These are phyloP conservation scores for Polydrusus tereticollis DNA, from an alignment of 2,888 invertebrate species.

Conservation along the genomic window DNA sequence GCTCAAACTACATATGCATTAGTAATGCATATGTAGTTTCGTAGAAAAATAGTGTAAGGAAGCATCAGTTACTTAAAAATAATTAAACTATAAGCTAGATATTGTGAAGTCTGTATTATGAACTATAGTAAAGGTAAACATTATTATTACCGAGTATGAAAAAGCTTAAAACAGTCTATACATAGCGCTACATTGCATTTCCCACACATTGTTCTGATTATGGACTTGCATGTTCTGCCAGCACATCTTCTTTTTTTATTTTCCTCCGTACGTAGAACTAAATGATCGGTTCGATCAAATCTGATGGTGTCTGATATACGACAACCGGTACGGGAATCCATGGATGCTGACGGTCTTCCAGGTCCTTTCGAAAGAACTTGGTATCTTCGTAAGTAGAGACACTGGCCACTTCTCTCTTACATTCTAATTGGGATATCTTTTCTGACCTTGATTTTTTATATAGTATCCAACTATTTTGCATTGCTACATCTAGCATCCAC, in stretches of 20 bases:
- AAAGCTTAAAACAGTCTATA: conserved; percentile 6
- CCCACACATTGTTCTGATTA: conserved; percentile 7
- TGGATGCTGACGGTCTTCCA: conserved; percentile 7
- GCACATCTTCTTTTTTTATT: conserved; percentile 2
- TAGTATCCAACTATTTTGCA: conserved; percentile 49
- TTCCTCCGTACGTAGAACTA: conserved; percentile 12
- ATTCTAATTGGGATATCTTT: conserved; percentile 42
- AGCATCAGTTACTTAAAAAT: no score
- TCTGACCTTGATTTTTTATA: conserved; percentile 19
- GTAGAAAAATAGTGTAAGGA: no score
- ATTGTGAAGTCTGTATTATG: no score
- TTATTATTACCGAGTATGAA: no score
- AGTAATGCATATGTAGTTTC: no score
- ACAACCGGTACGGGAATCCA: neutral
- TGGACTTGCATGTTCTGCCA: neutral
- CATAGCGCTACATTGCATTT: conserved; percentile 17
- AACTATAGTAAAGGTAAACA: no score
- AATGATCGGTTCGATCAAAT: conserved; percentile 30
- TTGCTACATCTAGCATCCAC: conserved; percentile 47
- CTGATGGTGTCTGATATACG: conserved; percentile 23
- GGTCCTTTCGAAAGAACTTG: conserved; percentile 20
- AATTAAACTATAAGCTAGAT: no score
- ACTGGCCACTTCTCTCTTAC: conserved; percentile 45
- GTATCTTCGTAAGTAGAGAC: conserved; percentile 36
- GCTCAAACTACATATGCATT: no score